Conservation (phyloP, 2,797 vertebrate species). For the Anas georgica region DNA sequence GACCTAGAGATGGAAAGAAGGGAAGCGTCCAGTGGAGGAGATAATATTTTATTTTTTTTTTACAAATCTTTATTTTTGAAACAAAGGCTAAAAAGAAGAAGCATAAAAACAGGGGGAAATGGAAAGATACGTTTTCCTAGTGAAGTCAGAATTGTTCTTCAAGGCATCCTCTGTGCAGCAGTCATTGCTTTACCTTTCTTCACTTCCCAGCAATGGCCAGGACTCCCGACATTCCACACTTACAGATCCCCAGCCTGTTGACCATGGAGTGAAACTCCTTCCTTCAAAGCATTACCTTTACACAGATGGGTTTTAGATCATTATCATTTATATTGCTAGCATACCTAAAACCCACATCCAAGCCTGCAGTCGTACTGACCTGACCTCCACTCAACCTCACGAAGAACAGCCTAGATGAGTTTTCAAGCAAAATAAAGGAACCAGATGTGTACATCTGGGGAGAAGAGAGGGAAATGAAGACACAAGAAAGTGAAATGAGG, state of each 20-base stretch:
- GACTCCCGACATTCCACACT: not conserved
- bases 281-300: not conserved
- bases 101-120: not conserved
- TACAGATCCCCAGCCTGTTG: not conserved
- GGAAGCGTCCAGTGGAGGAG: not conserved
- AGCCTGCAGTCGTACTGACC: not conserved
- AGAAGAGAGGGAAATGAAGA: not conserved
- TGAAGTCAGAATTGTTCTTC: not conserved
- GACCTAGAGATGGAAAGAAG: not conserved
- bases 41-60: not conserved
- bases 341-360: not conserved
- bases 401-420: not conserved
- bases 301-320: conserved; percentile 33
- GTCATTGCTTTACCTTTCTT: not conserved
- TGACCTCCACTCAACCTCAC: not conserved
- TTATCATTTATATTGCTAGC: not conserved
- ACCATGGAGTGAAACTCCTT: not conserved
- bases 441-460: not conserved
- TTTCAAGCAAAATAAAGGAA: conserved; percentile 41
- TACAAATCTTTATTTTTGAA: not conserved
- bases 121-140: not conserved
- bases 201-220: not conserved
- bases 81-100: not conserved
- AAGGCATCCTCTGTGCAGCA: not conserved
- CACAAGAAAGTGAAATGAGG: not conserved